Conservation (phyloP, 2,888 invertebrate species). For the Archaeoteleia sp. region DNA sequence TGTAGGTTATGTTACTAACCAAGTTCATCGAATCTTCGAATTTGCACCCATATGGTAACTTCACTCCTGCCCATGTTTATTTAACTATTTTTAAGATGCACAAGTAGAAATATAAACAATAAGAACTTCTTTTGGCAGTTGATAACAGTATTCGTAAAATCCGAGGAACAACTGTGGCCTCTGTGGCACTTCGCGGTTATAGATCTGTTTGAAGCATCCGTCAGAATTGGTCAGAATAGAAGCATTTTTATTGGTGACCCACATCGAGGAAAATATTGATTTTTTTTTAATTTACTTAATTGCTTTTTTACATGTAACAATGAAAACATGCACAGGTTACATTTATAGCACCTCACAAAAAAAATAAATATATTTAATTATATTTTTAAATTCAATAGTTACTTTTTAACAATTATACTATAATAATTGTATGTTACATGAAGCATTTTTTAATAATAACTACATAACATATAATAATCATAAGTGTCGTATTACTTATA, state of each 20-base stretch:
- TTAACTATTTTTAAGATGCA: slow-evolving; percentile 19
- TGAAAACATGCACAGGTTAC: neutral
- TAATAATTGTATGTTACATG: no score
- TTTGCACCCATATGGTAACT: slow-evolving; percentile 62
- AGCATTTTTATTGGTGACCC: slow-evolving; percentile 48
- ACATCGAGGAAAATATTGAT: slow-evolving; percentile 40
- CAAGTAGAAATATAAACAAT: slow-evolving; percentile 9
- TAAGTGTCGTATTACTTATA: no score
- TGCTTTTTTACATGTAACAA: slow-evolving; percentile 14
- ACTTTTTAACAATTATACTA: no score
- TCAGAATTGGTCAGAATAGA: slow-evolving; percentile 43
- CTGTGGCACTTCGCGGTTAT: no score
- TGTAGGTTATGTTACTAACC: slow-evolving; percentile 59
- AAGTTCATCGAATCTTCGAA: slow-evolving; percentile 64
- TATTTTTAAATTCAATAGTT: no score
- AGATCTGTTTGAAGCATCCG: slow-evolving; percentile 23
- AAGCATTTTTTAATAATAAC: no score
- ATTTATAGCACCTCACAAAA: no score
- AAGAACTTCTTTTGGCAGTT: slow-evolving; percentile 21
- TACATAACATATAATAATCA: no score
- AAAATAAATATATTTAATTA: slow-evolving; percentile 5
- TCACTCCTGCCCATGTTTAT: slow-evolving; percentile 63
- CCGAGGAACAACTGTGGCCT: slow-evolving; percentile 29
- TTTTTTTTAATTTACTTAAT: slow-evolving; percentile 40
- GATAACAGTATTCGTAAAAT: slow-evolving; percentile 22